Base-by-base conservation (phyloP, 2,888 invertebrate species). In the Onthophagus sagittarius region DNA sequence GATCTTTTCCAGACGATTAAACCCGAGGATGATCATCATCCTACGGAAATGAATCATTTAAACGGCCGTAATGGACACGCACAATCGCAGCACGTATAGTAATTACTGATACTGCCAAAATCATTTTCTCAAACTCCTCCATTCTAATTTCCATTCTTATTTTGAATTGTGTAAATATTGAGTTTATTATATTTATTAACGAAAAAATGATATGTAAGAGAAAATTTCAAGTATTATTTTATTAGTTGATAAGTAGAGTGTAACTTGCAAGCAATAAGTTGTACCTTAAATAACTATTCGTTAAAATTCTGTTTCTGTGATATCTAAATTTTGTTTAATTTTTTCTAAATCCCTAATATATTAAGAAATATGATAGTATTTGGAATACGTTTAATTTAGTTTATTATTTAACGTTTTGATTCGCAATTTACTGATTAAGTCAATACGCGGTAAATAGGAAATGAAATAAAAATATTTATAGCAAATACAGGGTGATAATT, bases 11-110 rank as follows among this genome's bases (percentile, higher is more conserved):
- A 70, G 14, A 70, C 62, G 5, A 71, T 39, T 15, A 15, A 39
- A 31, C 32, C 62, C 69, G 62, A 31, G 14, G 62, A 72, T 62
- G 32, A 62, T 62, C 33, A 53, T 23, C 33, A 33, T 63, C 62
- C 75, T 15, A 73, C 75, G 4, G 75, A 75, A 63, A 13, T 75
- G 39, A 73, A 71, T 70, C 71, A 75, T 23, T 63, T 75, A 32
- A 73, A 75, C 62, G 75, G 73, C 15, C 71, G 65, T 62, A 67
- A 67, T 15, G 67, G 67, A 31, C 67, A 67, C 31, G 23, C 67
- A 31, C 67, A 67, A 15, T 69, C 73, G 32, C 73, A 69, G 32
- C 73, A 69, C 64, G 73, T 75, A 71, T 75, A 73, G 69, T 62
- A 32, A 67, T 32, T 32, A 67, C 23, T 67, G 23, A 23, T 23